Evolutionary conservation across 2,888 invertebrate species (phyloP).

Genomic region (Tachina fera): DNA sequence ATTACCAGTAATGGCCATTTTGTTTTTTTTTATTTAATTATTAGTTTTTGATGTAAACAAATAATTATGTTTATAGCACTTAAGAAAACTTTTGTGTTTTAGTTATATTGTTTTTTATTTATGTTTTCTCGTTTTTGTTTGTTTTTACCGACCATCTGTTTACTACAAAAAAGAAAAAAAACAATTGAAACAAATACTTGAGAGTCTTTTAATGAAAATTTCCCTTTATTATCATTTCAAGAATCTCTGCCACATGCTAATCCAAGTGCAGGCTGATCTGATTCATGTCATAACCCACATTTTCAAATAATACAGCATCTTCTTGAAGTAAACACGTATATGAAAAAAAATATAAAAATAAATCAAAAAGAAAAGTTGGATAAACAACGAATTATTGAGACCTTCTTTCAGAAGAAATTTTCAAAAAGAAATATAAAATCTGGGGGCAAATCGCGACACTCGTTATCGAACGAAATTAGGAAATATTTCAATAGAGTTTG

Average conservation of each 20-base stretch:
- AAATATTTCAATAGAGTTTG: too few species aligned
- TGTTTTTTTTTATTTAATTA: not conserved
- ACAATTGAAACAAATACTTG: constrained; percentile 43
- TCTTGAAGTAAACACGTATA: constrained; percentile 10
- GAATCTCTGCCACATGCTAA: constrained; percentile 51
- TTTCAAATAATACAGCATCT: constrained; percentile 48
- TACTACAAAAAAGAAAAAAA: constrained; percentile 44
- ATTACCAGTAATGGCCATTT: not conserved
- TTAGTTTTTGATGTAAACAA: not conserved
- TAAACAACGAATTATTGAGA: not conserved
- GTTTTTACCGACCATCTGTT: constrained; percentile 56
- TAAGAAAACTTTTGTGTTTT: not conserved
- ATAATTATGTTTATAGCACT: not conserved
- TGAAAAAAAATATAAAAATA: not conserved
- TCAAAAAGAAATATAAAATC: too few species aligned
- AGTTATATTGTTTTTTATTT: not conserved
- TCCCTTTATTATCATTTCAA: constrained; percentile 63
- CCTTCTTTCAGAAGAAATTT: too few species aligned
- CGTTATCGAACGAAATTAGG: too few species aligned
- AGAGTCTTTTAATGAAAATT: constrained; percentile 61
- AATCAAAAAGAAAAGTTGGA: not conserved
- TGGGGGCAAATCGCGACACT: too few species aligned
- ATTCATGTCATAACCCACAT: constrained; percentile 50
- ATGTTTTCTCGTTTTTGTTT: not conserved
- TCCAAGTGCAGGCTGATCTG: constrained; percentile 48